Evolutionary conservation across 2,113 vertebrate species (phyloP), one percentile per base, ranked within the genome.

Genomic region (Stigmatopora argus): DNA sequence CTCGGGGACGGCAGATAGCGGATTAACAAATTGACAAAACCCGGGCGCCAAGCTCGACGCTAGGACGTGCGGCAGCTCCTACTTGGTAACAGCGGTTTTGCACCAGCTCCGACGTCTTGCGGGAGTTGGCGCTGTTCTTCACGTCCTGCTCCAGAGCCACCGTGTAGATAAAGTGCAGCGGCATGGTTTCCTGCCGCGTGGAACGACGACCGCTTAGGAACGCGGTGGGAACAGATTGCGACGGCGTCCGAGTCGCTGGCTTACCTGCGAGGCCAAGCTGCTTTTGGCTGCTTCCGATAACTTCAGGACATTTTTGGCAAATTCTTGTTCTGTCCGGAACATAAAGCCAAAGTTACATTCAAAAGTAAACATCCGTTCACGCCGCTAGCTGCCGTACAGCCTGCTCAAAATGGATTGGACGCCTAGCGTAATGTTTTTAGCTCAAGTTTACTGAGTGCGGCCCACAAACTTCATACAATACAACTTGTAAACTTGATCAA

Each of bases 71-170:
- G 9, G 35, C 62, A 13, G 44, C 52, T 53, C 17, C 4, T 65
- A 74, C 96, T 90, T 95, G 93, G 74, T 91, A 93, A 83, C 93
- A 98, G 55, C 94, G 93, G 75, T 87, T 91, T 1, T 95, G 93
- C 17, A 96, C 73, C 52, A 86, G 17, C 5, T 88, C 91, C 15
- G 78, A 85, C 0, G 91, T 93, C 19, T 93, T 91, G 1, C 71
- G 68, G 0, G 91, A 85, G 0, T 80, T 65, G 14, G 69, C 10
- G 10, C 93, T 92, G 52, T 90, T 88, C 55, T 84, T 92, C 34
- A 93, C 71, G 64, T 98, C 94, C 0, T 96, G 92, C 17, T 98
- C 93, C 70, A 98, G 78, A 2, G 93, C 91, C 86, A 92, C 85
- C 1, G 83, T 87, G 52, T 96, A 96, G 71, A 96, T 90, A 14